Base-by-base conservation (phyloP, 1,140 invertebrate species). In the Coptotermes formosanus region DNA sequence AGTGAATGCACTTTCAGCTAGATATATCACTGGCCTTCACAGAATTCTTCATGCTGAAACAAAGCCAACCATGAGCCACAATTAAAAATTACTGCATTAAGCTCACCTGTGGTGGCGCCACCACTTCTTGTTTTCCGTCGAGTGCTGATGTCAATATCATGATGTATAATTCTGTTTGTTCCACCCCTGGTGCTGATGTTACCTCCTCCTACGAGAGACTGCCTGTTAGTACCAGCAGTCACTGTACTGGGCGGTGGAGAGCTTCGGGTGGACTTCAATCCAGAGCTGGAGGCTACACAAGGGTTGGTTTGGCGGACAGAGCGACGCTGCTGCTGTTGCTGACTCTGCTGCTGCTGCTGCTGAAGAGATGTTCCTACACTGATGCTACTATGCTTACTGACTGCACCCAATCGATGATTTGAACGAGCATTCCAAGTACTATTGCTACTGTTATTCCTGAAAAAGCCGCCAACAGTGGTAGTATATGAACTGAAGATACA, bases 241-340 rank as follows among this genome's bases (percentile, higher is more conserved):
- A 75, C 64, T n/a, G 64, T 30, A n/a, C 2, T 30, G 8, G 64
- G 64, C 8, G 64, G 64, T 75, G 64, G 64, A 2, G 64, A 75
- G 14, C 64, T 8, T 30, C n/a, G 64, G 64, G 64, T 11, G 16
- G 64, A 75, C n/a, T 75, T 75, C 0, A 75, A n/a, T 16, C 64
- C 64, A 75, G 64, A 75, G 64, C 25, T 30, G 8, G 64, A 75
- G n/a, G 25, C 64, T 30, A 30, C n/a, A 75, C 64, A n/a, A 9
- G 64, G 64, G 64, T 75, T 75, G n/a, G 64, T 75, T 30, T 75
- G 64, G 64, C 64, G 64, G n/a, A 75, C 64, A n/a, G 64, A 75
- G 30, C 64, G 64, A 11, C 64, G 64, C 14, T 75, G 64, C n/a
- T 75, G 64, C 14, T 75, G 64, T 9, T 75, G 25, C 64, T 69